Evolutionary conservation across 2,888 invertebrate species (phyloP), one percentile per base, ranked within the genome.

Genomic region (Mayetiola destructor): DNA sequence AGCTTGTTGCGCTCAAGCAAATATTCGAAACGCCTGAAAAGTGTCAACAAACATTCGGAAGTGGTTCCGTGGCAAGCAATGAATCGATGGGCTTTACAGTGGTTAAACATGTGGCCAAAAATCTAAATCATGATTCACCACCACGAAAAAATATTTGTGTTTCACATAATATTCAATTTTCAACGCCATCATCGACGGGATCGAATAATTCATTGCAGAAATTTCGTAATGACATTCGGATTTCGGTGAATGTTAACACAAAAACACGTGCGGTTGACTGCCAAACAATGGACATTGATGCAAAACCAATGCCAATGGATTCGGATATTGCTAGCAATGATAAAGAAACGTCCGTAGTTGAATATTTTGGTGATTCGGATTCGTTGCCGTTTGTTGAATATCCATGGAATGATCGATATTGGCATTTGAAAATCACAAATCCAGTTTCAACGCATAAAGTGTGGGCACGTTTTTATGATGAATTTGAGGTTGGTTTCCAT

Each of bases 341-440:
- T n/a, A n/a, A n/a, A n/a, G n/a, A n/a, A n/a, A n/a, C n/a, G n/a
- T n/a, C n/a, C n/a, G n/a, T n/a, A n/a, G n/a, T n/a, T n/a, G n/a
- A n/a, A 48, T 8, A 48, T 2, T 8, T n/a, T 16, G 48, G n/a
- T 27, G n/a, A 48, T 48, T 48, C 27, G 2, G n/a, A n/a, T n/a
- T n/a, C n/a, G n/a, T n/a, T n/a, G n/a, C n/a, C n/a, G n/a, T n/a
- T n/a, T n/a, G n/a, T n/a, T n/a, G n/a, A n/a, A n/a, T n/a, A n/a
- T n/a, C 48, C 48, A n/a, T 48, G 48, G 48, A 27, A 48, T n/a
- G 27, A 48, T 8, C 14, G 16, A 16, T 48, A 48, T 27, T 48
- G 48, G 48, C 48, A 48, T 27, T 48, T 48, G 27, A 48, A 48
- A 48, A 27, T 48, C 27, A 27, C 48, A 27, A 23, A 48, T n/a